phyloP scores from a whole-genome alignment of 2,888 invertebrate genomes.

The Crepidodera aurea region DNA sequence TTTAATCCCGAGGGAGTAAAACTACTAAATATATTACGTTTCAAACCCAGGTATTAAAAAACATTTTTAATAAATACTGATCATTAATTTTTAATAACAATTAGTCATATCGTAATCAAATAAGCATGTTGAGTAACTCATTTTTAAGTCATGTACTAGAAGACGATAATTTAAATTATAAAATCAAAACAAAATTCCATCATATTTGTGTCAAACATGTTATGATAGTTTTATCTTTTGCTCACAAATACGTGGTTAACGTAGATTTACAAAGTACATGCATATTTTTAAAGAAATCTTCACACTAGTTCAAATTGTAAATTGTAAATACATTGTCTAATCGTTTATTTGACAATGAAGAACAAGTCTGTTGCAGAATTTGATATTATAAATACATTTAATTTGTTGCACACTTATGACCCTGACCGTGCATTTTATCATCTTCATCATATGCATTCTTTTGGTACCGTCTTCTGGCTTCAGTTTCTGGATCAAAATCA shows the following conservation, averaged over 20 bases:
- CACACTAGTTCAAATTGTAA: too few relatives aligned
- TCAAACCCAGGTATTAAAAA: too few relatives aligned
- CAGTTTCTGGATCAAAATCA: constrained; percentile 82
- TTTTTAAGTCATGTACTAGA: constrained; percentile 5
- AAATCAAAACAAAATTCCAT: constrained; percentile 13
- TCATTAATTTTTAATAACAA: constrained; percentile 5
- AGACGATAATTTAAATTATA: constrained; percentile 8
- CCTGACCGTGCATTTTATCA: constrained; percentile 71
- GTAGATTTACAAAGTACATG: neutral
- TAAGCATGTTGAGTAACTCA: constrained; percentile 4
- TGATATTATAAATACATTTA: too few relatives aligned
- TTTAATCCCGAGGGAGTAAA: too few relatives aligned
- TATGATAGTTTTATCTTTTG: constrained; percentile 1
- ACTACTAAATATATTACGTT: too few relatives aligned
- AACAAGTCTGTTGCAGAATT: constrained; percentile 6
- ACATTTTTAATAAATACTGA: neutral
- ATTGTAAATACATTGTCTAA: constrained; percentile 18
- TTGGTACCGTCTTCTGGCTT: constrained; percentile 71
- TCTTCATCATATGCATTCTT: constrained; percentile 82
- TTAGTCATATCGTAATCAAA: constrained; percentile 7
- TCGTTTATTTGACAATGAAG: constrained; percentile 8
- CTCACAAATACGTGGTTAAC: neutral
- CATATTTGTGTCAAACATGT: neutral
- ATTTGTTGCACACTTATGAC: constrained; percentile 80
- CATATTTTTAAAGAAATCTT: too few relatives aligned